These are phyloP conservation scores for Indicator indicator DNA, from an alignment of 2,113 vertebrate species.

Conservation along the genomic window DNA sequence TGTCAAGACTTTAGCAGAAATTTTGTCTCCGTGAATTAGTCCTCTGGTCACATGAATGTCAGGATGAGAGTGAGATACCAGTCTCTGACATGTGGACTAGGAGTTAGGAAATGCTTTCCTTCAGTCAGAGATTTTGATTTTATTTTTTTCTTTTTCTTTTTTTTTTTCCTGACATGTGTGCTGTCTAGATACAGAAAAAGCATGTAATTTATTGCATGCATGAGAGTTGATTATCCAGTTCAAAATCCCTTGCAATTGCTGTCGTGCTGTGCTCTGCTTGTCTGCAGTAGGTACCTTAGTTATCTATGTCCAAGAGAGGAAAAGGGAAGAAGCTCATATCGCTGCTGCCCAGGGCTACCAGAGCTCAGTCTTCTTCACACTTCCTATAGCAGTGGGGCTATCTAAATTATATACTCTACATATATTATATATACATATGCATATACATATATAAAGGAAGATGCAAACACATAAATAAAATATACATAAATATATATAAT, in stretches of 20 bases:
- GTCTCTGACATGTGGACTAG: neutral
- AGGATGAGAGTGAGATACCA: neutral
- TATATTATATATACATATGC: neutral
- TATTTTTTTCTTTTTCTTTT: neutral
- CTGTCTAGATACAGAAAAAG: conserved; percentile 1
- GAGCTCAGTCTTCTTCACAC: neutral
- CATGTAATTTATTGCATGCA: conserved; percentile 4
- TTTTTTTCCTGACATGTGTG: neutral
- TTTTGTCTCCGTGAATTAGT: neutral
- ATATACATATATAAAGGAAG: neutral
- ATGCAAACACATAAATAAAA: neutral
- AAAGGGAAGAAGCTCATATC: neutral
- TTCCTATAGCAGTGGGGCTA: neutral
- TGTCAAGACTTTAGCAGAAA: neutral
- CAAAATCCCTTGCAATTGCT: conserved; percentile 4
- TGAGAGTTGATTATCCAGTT: neutral
- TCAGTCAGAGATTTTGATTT: neutral
- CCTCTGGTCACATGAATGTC: neutral
- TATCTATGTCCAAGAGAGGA: neutral
- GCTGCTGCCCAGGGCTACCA: neutral
- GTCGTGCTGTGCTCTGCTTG: neutral
- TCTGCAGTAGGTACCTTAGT: neutral
- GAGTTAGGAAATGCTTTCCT: neutral
- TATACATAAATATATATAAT: neutral
- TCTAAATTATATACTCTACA: neutral